phyloP scores from a whole-genome alignment of 2,113 vertebrate species.

The Macrotus californicus region DNA sequence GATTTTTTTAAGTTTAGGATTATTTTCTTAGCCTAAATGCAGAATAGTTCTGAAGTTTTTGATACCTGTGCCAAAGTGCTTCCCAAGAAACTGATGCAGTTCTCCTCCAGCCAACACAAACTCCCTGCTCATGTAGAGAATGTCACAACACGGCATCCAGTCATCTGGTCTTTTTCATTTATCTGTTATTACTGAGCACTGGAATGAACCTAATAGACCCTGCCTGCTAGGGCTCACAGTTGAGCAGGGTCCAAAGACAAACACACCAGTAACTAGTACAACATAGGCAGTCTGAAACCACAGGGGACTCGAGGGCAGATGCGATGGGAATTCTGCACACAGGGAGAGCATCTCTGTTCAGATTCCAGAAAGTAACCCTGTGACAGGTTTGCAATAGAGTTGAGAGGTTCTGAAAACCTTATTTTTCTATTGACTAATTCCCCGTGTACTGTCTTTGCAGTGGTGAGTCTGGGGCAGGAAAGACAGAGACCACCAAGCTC shows the following conservation, averaged over 20 bases:
- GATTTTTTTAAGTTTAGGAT: background rate
- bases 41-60: background rate
- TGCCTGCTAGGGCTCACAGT: background rate
- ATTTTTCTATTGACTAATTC: background rate
- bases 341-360: background rate
- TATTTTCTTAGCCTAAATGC: background rate
- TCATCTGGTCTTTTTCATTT: background rate
- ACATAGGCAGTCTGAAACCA: background rate
- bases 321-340: background rate
- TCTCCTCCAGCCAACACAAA: background rate
- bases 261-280: background rate
- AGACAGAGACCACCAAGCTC: constrained; percentile 96
- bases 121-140: background rate
- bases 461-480: constrained; percentile 96
- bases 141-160: background rate
- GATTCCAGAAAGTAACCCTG: background rate
- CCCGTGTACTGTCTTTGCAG: constrained; percentile 72
- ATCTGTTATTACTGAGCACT: background rate
- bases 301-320: background rate
- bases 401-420: background rate
- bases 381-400: background rate
- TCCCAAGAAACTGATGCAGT: background rate
- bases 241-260: background rate
- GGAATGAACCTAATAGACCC: background rate
- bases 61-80: background rate